phyloP scores from a whole-genome alignment of 92 coral and sea anemone species.

The Ricordea florida region DNA sequence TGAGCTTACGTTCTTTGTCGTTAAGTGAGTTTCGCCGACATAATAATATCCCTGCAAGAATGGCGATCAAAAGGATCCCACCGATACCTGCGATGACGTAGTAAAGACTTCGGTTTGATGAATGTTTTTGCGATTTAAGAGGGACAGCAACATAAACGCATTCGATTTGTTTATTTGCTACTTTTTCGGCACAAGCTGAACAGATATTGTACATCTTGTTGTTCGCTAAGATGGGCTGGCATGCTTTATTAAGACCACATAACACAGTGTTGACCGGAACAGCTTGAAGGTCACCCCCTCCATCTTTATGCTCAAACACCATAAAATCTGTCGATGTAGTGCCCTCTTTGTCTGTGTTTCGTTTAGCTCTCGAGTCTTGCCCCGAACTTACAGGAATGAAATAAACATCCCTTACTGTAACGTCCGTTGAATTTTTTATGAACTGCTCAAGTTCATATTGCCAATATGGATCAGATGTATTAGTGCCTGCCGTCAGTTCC shows the following conservation, averaged over 20 bases:
- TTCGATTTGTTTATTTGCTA: neutral
- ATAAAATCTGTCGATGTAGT: neutral
- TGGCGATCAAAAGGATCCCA: constrained; percentile 31
- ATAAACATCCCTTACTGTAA: constrained; percentile 31
- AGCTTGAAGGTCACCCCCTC: neutral
- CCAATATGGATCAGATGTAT: constrained; percentile 39
- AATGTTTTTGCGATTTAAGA: neutral
- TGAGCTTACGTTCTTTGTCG: neutral
- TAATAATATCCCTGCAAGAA: constrained; percentile 29
- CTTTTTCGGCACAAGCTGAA: neutral
- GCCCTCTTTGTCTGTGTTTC: neutral
- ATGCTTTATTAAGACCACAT: constrained; percentile 17
- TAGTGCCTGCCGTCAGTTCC: neutral
- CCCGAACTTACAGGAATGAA: constrained; percentile 4
- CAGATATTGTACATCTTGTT: neutral
- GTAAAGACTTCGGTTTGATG: neutral
- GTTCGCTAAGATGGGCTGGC: neutral
- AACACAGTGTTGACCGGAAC: neutral
- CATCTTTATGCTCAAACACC: neutral
- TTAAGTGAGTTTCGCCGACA: constrained; percentile 29
- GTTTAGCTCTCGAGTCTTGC: neutral
- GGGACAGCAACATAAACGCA: neutral
- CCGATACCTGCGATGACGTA: constrained; percentile 47
- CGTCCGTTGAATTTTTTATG: constrained; percentile 1
- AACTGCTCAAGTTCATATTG: constrained; percentile 39